Evolutionary conservation across 2,797 vertebrate genomes (phyloP), one percentile per base, ranked within the genome.

Genomic region (Brachyalestes nurse): DNA sequence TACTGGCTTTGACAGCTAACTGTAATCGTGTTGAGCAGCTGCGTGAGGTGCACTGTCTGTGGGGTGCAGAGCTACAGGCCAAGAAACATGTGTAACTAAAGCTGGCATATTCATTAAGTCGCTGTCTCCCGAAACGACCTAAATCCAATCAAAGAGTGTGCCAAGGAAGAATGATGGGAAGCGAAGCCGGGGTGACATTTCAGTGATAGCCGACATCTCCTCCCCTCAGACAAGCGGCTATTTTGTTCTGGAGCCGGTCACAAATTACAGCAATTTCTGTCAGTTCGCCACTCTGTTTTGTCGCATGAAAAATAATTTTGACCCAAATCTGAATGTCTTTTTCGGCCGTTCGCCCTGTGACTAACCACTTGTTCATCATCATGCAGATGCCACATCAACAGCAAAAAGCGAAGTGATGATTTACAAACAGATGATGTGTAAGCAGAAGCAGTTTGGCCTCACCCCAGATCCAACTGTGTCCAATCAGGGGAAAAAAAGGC

Each of bases 71-170:
- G 58, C 77, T 78, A 49, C 40, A 55, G 47, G 67, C 77, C 64
- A 69, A 78, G 45, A 79, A 65, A 55, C 72, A 77, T 61, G 72
- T 78, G 19, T 84, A 84, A 86, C 81, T 80, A 86, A 84, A 84
- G 82, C 77, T 72, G 83, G 77, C 84, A 86, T 75, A 83, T 87
- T 88, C 83, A 88, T 87, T 87, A 87, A 79, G 77, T 69, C 38
- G 67, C 72, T 83, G 81, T 87, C 87, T 77, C 67, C 74, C 75
- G 78, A 85, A 86, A 79, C 73, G 65, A 81, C 80, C 73, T 80
- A 77, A 84, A 87, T 79, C 81, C 83, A 86, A 83, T 87, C 86
- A 86, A 85, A 83, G 65, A 40, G 62, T 23, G 61, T 83, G 81
- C 77, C 87, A 82, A 76, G 45, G 69, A 28, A 73, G 81, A 86